Conservation (phyloP, 2,113 vertebrate species). For the Galeopterus variegatus region DNA sequence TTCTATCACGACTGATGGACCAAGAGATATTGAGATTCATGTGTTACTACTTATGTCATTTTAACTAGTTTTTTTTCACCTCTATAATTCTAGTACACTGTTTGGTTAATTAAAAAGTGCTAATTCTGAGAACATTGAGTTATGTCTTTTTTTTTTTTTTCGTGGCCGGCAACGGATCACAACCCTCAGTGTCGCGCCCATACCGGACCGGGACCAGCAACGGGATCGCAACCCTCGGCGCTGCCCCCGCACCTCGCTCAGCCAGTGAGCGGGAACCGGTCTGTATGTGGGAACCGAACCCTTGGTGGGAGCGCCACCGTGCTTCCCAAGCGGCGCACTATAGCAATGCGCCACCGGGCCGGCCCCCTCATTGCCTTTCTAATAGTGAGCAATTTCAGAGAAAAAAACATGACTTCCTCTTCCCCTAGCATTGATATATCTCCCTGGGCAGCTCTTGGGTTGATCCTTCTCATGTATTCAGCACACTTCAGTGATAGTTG, state of each 20-base stretch:
- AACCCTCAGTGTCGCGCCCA: too few relatives aligned
- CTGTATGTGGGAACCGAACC: too few relatives aligned
- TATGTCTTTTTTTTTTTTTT: too few relatives aligned
- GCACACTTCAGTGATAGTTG: neutral
- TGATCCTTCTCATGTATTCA: neutral
- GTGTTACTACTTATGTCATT: constrained; percentile 45
- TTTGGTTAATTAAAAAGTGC: constrained; percentile 59
- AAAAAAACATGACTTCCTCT: neutral
- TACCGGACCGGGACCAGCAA: too few relatives aligned
- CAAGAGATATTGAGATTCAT: constrained; percentile 41
- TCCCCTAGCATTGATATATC: neutral
- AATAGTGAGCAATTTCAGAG: neutral
- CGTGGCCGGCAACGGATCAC: too few relatives aligned
- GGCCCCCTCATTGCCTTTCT: neutral
- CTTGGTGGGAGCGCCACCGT: too few relatives aligned
- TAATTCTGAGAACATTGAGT: constrained; percentile 69
- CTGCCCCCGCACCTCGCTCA: too few relatives aligned
- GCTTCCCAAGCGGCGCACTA: too few relatives aligned
- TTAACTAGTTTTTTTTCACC: neutral
- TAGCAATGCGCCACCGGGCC: too few relatives aligned
- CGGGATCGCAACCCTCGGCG: too few relatives aligned
- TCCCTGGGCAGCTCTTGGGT: neutral
- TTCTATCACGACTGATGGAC: neutral
- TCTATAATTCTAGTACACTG: neutral
- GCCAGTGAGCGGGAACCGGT: too few relatives aligned